A percentile compares a stretch with the other conserved stretches of the same genome.
Conservation (phyloP, 2,888 invertebrate species). For the Noctua pronuba region DNA sequence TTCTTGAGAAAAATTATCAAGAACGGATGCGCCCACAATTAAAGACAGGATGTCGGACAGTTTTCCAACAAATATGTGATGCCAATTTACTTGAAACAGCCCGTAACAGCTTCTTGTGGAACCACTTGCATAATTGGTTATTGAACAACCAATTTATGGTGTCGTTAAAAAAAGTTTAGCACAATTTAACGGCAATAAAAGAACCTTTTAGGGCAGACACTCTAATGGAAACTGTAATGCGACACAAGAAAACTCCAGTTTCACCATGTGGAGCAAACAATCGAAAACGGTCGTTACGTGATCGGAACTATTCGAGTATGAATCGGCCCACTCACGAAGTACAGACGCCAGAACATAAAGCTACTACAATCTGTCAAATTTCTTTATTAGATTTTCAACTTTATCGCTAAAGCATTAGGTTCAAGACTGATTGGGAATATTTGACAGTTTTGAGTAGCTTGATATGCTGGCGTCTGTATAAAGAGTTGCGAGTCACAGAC, state of each 20-base stretch:
- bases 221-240: slow-evolving; percentile 54
- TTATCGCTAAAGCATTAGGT: too few species aligned
- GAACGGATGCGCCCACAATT: slow-evolving; percentile 78
- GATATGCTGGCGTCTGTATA: too few species aligned
- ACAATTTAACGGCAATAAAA: slow-evolving; percentile 51
- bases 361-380: too few species aligned
- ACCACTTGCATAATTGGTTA: slow-evolving; percentile 63
- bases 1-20: slow-evolving; percentile 62
- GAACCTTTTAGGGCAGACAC: slow-evolving; percentile 58
- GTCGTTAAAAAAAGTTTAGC: slow-evolving; percentile 43
- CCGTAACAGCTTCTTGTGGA: slow-evolving; percentile 49
- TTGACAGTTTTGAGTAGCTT: too few species aligned
- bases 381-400: too few species aligned
- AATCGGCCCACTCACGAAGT: slow-evolving; percentile 69
- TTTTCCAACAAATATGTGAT: slow-evolving; percentile 69
- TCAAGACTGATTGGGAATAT: too few species aligned
- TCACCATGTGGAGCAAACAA: slow-evolving; percentile 71
- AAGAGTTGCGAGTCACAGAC: slow-evolving; percentile 67
- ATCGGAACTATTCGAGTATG: slow-evolving; percentile 65
- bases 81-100: slow-evolving; percentile 63
- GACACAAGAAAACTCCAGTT: slow-evolving; percentile 61
- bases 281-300: slow-evolving; percentile 70
- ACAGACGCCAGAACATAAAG: slow-evolving; percentile 22
- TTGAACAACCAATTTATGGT: slow-evolving; percentile 52
- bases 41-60: slow-evolving; percentile 72